Evolutionary conservation across 2,888 invertebrate genomes (phyloP).

Genomic region (Conomelus anceps): DNA sequence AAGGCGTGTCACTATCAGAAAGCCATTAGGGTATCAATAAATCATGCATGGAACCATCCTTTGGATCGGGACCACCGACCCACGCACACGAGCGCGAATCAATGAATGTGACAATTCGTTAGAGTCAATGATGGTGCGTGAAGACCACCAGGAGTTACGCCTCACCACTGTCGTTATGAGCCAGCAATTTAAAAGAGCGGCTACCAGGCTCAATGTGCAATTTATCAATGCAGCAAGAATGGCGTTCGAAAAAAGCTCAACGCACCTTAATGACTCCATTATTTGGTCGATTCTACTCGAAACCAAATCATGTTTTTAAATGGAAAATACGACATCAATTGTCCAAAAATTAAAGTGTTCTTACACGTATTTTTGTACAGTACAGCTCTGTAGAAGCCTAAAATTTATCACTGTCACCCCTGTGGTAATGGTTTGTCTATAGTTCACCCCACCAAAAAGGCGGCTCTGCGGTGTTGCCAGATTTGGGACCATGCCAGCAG

Average conservation of each 20-base stretch:
- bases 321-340: background rate
- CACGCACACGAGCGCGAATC: background rate
- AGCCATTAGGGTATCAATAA: background rate
- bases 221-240: background rate
- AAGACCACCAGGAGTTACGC: background rate
- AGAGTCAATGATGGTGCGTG: background rate
- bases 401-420: too few relatives aligned
- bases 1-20: background rate
- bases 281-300: background rate
- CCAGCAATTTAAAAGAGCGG: background rate
- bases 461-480: too few relatives aligned
- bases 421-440: too few relatives aligned
- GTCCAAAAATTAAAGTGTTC: too few relatives aligned
- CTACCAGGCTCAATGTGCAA: background rate
- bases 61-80: background rate
- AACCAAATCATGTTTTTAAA: background rate
- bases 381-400: too few relatives aligned
- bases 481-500: too few relatives aligned
- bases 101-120: background rate
- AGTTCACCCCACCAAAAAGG: too few relatives aligned
- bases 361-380: too few relatives aligned
- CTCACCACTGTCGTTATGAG: background rate
- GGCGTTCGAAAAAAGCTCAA: background rate
- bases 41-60: background rate
- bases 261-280: background rate